Evolutionary conservation across 2,888 invertebrate species (phyloP).

Genomic region (Heliconius charithonia): DNA sequence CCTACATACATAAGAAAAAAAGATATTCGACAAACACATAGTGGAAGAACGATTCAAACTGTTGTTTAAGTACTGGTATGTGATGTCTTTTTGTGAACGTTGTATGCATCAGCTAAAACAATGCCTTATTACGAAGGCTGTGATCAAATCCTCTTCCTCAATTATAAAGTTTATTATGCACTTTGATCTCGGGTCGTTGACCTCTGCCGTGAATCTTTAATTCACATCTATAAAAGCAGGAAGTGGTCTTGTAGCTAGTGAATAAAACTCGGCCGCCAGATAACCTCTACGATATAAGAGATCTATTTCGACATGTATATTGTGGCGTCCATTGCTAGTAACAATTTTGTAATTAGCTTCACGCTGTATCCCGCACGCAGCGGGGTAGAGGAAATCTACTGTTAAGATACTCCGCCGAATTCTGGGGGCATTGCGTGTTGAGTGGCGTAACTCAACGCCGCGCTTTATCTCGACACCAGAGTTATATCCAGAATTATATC

Average conservation of each 20-base stretch:
- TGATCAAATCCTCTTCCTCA: slow-evolving; percentile 40
- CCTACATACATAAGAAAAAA: not conserved
- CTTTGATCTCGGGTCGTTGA: slow-evolving; percentile 40
- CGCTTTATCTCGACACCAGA: too few species aligned
- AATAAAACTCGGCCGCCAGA: slow-evolving; percentile 42
- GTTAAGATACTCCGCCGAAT: too few species aligned
- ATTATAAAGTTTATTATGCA: slow-evolving; percentile 38
- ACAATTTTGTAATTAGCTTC: not conserved
- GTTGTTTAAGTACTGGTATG: slow-evolving; percentile 3
- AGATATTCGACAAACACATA: not conserved
- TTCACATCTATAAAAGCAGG: slow-evolving; percentile 35
- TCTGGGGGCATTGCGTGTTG: too few species aligned
- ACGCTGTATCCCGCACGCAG: too few species aligned
- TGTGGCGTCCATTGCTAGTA: not conserved
- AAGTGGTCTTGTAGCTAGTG: slow-evolving; percentile 34
- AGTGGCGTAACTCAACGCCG: too few species aligned
- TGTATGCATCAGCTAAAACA: slow-evolving; percentile 20
- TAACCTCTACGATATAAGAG: slow-evolving; percentile 36
- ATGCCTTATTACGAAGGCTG: slow-evolving; percentile 38
- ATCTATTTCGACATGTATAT: slow-evolving; percentile 31
- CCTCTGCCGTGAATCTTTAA: slow-evolving; percentile 34
- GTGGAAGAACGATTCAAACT: not conserved
- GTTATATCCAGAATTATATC: too few species aligned
- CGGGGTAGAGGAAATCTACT: too few species aligned
- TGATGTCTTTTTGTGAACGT: slow-evolving; percentile 4